Percentiles rank a stretch among this genome's conserved stretches.
These are phyloP conservation scores for Merops nubicus DNA, from an alignment of 2,113 vertebrate species.

Conservation along the genomic window DNA sequence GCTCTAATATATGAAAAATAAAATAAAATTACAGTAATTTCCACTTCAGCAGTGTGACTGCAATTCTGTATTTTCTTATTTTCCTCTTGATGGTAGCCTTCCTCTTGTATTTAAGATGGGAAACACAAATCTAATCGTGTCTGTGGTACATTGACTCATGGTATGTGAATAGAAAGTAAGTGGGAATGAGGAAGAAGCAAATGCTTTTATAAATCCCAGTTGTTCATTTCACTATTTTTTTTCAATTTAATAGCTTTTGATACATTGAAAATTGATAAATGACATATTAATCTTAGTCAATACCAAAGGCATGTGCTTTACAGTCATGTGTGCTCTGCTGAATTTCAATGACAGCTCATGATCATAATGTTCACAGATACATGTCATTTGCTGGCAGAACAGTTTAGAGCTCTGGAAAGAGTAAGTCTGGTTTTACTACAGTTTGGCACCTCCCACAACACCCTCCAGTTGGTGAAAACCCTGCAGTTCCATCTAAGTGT, in stretches of 20 bases:
- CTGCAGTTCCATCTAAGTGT: slow-evolving; percentile 59
- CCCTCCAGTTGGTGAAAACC: slow-evolving; percentile 61
- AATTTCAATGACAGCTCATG: neutral
- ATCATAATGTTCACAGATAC: neutral
- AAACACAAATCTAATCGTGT: neutral
- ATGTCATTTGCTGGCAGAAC: neutral
- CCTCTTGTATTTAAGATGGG: neutral
- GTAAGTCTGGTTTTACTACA: slow-evolving; percentile 48
- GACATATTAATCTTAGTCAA: neutral
- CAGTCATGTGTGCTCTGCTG: neutral
- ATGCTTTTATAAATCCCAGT: neutral
- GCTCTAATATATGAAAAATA: neutral
- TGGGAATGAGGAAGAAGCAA: neutral
- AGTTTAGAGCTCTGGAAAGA: slow-evolving; percentile 32
- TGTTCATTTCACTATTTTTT: neutral
- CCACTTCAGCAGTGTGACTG: neutral
- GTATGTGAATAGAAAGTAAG: neutral
- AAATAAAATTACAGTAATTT: neutral
- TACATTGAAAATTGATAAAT: neutral
- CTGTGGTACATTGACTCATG: neutral
- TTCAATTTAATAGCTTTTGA: neutral
- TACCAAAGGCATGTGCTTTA: neutral
- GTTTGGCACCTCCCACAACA: slow-evolving; percentile 64
- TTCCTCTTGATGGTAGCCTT: neutral
- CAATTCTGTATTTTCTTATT: neutral